Evolutionary conservation across 2,113 vertebrate species (phyloP), one percentile per base, ranked within the genome.

Genomic region (Abramis brama): DNA sequence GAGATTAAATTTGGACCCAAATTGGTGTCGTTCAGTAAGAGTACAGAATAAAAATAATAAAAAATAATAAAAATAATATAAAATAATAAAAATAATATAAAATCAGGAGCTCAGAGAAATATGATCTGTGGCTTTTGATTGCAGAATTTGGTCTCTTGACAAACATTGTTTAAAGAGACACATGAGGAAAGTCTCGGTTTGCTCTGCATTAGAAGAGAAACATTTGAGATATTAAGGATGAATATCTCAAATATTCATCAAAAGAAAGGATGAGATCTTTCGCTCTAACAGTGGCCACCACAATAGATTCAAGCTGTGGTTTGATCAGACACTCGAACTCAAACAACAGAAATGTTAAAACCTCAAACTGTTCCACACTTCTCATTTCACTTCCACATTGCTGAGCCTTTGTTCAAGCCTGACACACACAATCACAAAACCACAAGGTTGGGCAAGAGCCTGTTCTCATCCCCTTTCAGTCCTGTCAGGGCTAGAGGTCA

Each of bases 301-400:
- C 59, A 64, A 47, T 25, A 80, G 39, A 64, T 47, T 19, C 23
- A 27, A 50, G 43, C 43, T 82, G 80, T 82, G 80, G 62, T 82
- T 81, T 52, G 45, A 15, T 70, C 25, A 52, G 45, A 82, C 10
- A 12, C 25, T 33, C 62, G 17, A 70, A 52, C 62, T 70, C 62
- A 64, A 27, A 76, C 68, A 66, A 86, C 25, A 77, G 36, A 68
- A 52, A 39, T 89, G 81, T 33, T 55, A 66, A 83, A 84, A 89
- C 85, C 88, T 84, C 86, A 88, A 89, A 86, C 84, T 84, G 84
- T 79, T 88, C 43, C 70, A 86, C 85, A 88, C 86, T 88, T 89
- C 86, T 84, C 86, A 84, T 86, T 89, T 89, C 88, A 89, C 88
- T 89, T 89, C 88, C 80, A 84, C 86, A 85, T 87, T 87, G 79